Percentiles rank a stretch among this genome's conserved stretches.
phyloP scores from a whole-genome alignment of 2,797 vertebrate species.

The Acipenser ruthenus region DNA sequence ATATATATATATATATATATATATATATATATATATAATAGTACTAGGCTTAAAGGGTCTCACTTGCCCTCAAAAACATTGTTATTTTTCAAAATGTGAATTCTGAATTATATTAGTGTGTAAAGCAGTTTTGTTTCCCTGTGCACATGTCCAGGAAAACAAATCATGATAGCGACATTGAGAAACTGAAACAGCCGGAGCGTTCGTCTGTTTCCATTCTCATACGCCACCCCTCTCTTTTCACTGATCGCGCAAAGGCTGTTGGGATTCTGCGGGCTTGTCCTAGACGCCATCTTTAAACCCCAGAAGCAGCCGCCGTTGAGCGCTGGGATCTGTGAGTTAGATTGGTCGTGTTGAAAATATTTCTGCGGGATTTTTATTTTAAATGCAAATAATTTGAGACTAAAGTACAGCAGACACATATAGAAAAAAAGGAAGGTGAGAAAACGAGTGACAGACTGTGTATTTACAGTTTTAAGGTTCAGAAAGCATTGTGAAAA shows the following conservation, averaged over 20 bases:
- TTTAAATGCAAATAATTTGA: conserved; percentile 22
- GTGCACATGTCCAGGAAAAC: too few species aligned
- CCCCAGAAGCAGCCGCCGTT: conserved; percentile 59
- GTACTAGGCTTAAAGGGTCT: too few species aligned
- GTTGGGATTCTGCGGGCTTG: conserved; percentile 61
- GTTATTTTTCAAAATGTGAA: too few species aligned
- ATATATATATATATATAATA: too few species aligned
- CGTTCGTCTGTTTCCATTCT: too few species aligned
- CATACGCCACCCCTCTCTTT: conserved; percentile 11
- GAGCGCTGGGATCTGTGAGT: conserved; percentile 50
- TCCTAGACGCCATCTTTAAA: conserved; percentile 75
- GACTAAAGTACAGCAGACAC: conserved; percentile 18
- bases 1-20: too few species aligned
- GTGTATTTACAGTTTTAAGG: conserved; percentile 20
- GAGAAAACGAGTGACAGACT: conserved; percentile 33
- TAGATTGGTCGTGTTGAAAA: conserved; percentile 26
- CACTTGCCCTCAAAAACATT: too few species aligned
- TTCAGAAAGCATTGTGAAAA: conserved; percentile 23
- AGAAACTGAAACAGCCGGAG: too few species aligned
- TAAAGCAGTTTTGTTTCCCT: too few species aligned
- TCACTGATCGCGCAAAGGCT: conserved; percentile 40
- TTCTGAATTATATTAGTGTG: too few species aligned
- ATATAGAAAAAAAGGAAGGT: conserved; percentile 28
- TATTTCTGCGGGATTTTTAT: conserved; percentile 23
- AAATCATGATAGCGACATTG: too few species aligned